Evolutionary conservation across 1,140 invertebrate genomes (phyloP).

Genomic region (Capitella teleta): DNA sequence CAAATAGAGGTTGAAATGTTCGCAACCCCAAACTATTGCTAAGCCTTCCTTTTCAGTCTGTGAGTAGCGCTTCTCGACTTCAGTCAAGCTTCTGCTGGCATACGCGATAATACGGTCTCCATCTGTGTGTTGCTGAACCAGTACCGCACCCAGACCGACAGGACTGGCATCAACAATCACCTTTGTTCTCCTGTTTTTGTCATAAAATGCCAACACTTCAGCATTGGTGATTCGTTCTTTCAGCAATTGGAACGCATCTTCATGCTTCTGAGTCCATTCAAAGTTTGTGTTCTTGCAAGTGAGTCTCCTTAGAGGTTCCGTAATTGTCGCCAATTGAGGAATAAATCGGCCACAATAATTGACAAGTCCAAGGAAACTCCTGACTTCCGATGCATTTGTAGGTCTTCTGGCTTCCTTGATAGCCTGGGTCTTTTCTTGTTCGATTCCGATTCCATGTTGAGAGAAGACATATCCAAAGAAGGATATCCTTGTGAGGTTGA

Average conservation of each 20-base stretch:
- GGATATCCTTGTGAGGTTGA: background rate
- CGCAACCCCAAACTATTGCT: slow-evolving; percentile 35
- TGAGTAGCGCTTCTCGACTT: slow-evolving; percentile 25
- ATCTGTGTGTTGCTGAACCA: slow-evolving; percentile 10
- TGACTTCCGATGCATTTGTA: background rate
- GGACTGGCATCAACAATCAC: slow-evolving; percentile 25
- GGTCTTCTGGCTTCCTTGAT: background rate
- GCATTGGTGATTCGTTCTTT: slow-evolving; percentile 12
- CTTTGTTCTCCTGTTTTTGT: slow-evolving; percentile 19
- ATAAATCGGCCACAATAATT: slow-evolving; percentile 7
- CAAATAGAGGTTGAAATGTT: slow-evolving; percentile 39
- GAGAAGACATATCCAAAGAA: slow-evolving; percentile 3
- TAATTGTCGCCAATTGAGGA: background rate
- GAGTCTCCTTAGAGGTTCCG: background rate
- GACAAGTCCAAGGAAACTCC: slow-evolving; percentile 4
- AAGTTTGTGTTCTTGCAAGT: too few relatives aligned
- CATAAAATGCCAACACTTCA: slow-evolving; percentile 14
- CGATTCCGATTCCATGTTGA: background rate
- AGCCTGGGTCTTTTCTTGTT: background rate
- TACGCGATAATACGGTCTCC: slow-evolving; percentile 14
- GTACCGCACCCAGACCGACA: slow-evolving; percentile 14
- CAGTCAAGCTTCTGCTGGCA: slow-evolving; percentile 14
- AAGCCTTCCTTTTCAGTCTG: slow-evolving; percentile 41
- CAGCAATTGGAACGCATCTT: slow-evolving; percentile 16
- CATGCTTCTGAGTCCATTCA: background rate